A percentile compares a stretch with the other conserved stretches of the same genome.
phyloP scores from a whole-genome alignment of 2,797 vertebrate species.

The Rhabdomys pumilio region DNA sequence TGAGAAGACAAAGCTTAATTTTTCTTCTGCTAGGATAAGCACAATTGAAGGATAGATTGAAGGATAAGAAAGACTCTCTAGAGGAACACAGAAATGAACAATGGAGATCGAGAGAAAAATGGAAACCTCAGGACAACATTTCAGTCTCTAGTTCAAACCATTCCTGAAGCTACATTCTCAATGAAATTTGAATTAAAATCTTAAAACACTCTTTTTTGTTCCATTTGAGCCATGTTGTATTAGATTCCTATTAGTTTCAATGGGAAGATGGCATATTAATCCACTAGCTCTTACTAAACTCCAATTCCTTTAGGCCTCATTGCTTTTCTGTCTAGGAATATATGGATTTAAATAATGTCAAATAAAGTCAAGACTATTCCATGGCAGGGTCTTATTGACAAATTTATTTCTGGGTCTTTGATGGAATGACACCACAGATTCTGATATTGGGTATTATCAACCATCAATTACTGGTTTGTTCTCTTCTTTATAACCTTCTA shows the following conservation, averaged over 20 bases:
- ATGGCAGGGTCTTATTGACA: not conserved
- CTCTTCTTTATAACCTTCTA: not conserved
- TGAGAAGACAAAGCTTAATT: slow-evolving; percentile 47
- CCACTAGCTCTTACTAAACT: slow-evolving; percentile 1
- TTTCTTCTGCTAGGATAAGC: not conserved
- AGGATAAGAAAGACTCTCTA: slow-evolving; percentile 31
- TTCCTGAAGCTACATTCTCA: slow-evolving; percentile 41
- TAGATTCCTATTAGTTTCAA: slow-evolving; percentile 12
- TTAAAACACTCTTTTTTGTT: slow-evolving; percentile 23
- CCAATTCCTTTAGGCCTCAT: slow-evolving; percentile 46
- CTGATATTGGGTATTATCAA: not conserved
- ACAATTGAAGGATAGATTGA: not conserved
- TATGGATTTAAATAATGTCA: slow-evolving; percentile 64
- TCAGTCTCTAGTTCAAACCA: slow-evolving; percentile 33
- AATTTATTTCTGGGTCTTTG: slow-evolving; percentile 60
- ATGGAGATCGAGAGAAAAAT: not conserved
- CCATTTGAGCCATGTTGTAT: slow-evolving; percentile 31
- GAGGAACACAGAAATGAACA: slow-evolving; percentile 58
- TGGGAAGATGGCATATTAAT: slow-evolving; percentile 30
- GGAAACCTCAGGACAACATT: slow-evolving; percentile 26
- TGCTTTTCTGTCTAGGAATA: slow-evolving; percentile 16
- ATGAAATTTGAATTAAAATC: slow-evolving; percentile 54
- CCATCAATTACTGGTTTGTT: slow-evolving; percentile 53
- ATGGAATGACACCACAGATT: slow-evolving; percentile 47
- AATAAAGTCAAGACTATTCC: slow-evolving; percentile 43